Conservation (phyloP, 2,797 vertebrate genomes). For the Hippocampus kuda region DNA sequence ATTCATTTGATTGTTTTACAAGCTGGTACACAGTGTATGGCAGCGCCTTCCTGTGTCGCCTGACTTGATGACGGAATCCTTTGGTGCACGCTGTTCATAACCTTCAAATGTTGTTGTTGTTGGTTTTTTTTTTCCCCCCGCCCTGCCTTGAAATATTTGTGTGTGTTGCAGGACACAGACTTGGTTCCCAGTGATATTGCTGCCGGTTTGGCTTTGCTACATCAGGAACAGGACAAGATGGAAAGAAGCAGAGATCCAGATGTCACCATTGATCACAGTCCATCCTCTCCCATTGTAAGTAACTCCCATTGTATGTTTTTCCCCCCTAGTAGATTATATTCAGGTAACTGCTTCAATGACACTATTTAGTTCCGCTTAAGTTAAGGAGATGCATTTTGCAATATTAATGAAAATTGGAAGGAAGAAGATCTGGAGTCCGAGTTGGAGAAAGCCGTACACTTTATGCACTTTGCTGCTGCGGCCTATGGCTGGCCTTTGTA, state of each 20-base stretch:
- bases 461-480: slow-evolving; percentile 85
- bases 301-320: not conserved
- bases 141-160: not conserved
- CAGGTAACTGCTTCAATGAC: not conserved
- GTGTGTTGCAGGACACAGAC: slow-evolving; percentile 80
- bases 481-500: slow-evolving; percentile 95
- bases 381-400: not conserved
- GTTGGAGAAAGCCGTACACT: slow-evolving; percentile 82
- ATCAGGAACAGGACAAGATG: slow-evolving; percentile 88
- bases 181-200: slow-evolving; percentile 93
- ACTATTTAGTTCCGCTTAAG: not conserved
- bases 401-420: slow-evolving; percentile 47
- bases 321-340: not conserved
- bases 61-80: not conserved
- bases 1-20: not conserved
- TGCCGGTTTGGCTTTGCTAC: slow-evolving; percentile 86
- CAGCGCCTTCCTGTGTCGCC: no score
- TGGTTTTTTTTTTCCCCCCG: no score
- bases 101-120: not conserved
- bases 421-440: slow-evolving; percentile 75
- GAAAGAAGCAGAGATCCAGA: slow-evolving; percentile 73
- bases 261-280: slow-evolving; percentile 63
- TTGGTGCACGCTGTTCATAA: not conserved
- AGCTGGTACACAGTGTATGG: no score
- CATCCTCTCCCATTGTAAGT: slow-evolving; percentile 70